phyloP scores from a whole-genome alignment of 2,797 vertebrate genomes.

The Anguilla obscura region DNA sequence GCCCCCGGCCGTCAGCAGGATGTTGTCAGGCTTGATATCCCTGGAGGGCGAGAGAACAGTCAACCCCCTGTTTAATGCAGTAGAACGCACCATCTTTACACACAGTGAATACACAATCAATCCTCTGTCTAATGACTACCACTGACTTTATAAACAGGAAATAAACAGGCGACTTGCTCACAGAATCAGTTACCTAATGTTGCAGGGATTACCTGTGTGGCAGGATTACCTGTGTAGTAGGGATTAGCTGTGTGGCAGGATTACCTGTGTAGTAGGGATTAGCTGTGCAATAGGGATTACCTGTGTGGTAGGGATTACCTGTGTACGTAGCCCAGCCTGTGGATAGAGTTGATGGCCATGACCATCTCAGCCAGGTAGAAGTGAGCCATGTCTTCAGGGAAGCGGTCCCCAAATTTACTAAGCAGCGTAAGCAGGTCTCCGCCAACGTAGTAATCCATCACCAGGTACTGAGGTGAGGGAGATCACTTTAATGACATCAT shows the following conservation, averaged over 20 bases:
- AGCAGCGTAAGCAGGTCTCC: conserved; percentile 85
- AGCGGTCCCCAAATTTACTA: conserved; percentile 83
- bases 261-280: not conserved
- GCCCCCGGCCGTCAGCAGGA: conserved; percentile 78
- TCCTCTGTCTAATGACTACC: too few relatives aligned
- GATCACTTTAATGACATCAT: too few relatives aligned
- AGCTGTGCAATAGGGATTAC: conserved; percentile 73
- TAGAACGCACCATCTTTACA: not conserved
- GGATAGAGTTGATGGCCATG: conserved; percentile 82
- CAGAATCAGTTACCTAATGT: not conserved
- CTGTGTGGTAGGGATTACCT: conserved; percentile 56
- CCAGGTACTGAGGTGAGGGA: conserved; percentile 71
- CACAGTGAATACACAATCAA: not conserved
- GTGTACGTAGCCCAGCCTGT: conserved; percentile 84
- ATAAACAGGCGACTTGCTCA: not conserved
- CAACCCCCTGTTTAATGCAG: not conserved
- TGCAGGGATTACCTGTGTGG: not conserved
- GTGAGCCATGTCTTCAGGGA: conserved; percentile 82
- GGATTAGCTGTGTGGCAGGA: not conserved
- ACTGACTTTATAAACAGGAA: not conserved
- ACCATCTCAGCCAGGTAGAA: conserved; percentile 86
- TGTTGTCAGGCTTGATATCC: conserved; percentile 88
- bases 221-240: not conserved
- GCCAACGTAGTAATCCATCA: conserved; percentile 87
- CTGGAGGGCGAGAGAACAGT: conserved; percentile 54